Conservation (phyloP, 2,888 invertebrate genomes). For the Hoplodrina blanda region DNA sequence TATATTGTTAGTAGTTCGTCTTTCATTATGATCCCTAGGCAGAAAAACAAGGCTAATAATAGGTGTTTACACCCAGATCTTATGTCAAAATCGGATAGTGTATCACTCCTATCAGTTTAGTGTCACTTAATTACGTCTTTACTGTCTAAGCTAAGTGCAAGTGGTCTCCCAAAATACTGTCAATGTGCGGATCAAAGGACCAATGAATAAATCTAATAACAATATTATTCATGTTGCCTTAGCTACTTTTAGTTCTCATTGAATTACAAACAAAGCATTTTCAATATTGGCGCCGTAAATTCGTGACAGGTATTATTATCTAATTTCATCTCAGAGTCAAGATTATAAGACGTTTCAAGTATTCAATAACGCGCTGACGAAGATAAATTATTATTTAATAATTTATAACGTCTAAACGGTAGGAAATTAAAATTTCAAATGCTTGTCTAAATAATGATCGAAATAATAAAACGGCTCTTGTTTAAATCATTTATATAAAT, state of each 20-base stretch:
- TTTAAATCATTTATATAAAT: background rate
- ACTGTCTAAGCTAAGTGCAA: too few species aligned
- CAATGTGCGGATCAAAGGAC: background rate
- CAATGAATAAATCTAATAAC: background rate
- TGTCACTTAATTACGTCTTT: background rate
- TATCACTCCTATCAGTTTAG: background rate
- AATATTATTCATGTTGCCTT: background rate
- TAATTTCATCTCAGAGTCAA: slow-evolving; percentile 34
- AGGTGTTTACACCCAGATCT: background rate
- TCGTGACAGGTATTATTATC: slow-evolving; percentile 49
- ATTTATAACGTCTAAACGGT: slow-evolving; percentile 1
- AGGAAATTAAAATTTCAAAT: background rate
- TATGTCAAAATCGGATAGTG: background rate
- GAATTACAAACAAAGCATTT: slow-evolving; percentile 17
- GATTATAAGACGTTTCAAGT: slow-evolving; percentile 27
- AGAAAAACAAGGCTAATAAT: slow-evolving; percentile 7
- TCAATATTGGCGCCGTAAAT: slow-evolving; percentile 3
- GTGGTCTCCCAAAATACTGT: background rate
- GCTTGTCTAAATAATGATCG: background rate
- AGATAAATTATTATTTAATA: slow-evolving; percentile 36
- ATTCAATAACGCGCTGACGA: slow-evolving; percentile 42
- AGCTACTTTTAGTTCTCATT: slow-evolving; percentile 1
- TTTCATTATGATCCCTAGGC: slow-evolving; percentile 9
- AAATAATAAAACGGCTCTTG: background rate
- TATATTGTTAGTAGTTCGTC: slow-evolving; percentile 19